Conservation (phyloP, 2,797 vertebrate species). For the Mormyrops boulengeri region DNA sequence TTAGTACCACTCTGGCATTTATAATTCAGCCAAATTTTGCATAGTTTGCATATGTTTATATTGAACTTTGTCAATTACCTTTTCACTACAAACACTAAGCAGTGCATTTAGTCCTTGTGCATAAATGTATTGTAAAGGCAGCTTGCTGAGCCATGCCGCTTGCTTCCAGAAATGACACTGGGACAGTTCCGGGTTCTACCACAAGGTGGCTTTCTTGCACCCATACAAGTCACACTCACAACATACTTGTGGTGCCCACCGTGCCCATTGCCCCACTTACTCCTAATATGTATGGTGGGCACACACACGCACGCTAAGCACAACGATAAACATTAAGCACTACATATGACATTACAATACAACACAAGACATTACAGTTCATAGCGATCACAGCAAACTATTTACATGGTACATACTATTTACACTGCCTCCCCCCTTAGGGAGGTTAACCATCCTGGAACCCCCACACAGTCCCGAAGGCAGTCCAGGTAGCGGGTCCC, state of each 20-base stretch:
- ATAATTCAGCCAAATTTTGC: not conserved
- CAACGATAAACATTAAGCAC: not conserved
- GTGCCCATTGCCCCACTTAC: not conserved
- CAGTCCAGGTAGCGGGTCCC: too few relatives aligned
- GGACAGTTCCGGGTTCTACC: not conserved
- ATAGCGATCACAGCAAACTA: too few relatives aligned
- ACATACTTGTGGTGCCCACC: not conserved
- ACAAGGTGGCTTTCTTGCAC: too few relatives aligned
- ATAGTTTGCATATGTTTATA: not conserved
- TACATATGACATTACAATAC: not conserved
- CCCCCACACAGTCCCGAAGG: too few relatives aligned
- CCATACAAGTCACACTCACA: not conserved
- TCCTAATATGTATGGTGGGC: too few relatives aligned
- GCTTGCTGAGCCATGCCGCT: not conserved
- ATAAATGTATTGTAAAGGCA: not conserved
- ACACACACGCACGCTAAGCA: not conserved
- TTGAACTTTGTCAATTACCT: not conserved
- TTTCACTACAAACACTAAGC: not conserved
- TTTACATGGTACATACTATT: too few relatives aligned
- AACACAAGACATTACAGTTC: not conserved
- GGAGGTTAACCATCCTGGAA: too few relatives aligned
- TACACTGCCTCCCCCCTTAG: too few relatives aligned
- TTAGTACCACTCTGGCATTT: not conserved
- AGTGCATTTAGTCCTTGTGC: not conserved
- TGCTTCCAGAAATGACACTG: not conserved